phyloP scores from a whole-genome alignment of 2,113 vertebrate species.

The Miniopterus natalensis region DNA sequence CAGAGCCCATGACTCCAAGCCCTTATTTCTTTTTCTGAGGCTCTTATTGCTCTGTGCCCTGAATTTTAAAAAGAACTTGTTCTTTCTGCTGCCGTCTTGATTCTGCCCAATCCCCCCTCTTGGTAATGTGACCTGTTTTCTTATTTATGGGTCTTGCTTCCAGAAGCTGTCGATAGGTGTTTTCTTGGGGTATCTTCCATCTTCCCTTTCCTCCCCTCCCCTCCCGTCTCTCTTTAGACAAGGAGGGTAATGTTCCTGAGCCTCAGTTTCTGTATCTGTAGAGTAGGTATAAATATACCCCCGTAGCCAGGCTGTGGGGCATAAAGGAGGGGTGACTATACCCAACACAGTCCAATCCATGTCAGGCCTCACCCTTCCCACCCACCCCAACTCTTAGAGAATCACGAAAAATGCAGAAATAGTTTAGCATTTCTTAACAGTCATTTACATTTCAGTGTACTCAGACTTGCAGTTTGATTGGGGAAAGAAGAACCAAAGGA shows the following conservation, averaged over 20 bases:
- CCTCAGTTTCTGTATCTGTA: neutral
- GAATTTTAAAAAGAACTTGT: neutral
- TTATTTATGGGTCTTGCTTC: neutral
- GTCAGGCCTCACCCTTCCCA: neutral
- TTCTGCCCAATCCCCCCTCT: neutral
- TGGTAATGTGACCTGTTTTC: neutral
- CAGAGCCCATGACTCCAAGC: neutral
- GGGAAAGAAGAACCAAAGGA: neutral
- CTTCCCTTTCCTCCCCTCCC: neutral
- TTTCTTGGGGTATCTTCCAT: neutral
- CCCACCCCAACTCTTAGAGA: neutral
- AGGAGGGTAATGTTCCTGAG: neutral
- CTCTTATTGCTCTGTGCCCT: neutral
- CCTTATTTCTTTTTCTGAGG: neutral
- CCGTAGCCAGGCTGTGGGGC: too few relatives aligned
- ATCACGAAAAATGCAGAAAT: neutral
- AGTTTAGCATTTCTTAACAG: neutral
- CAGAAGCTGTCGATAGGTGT: neutral
- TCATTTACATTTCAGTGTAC: neutral
- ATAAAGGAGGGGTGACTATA: neutral
- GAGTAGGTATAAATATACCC: too few relatives aligned
- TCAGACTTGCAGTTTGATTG: neutral
- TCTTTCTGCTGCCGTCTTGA: neutral
- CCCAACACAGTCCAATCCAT: accelerated
- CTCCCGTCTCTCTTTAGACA: neutral